Percentiles rank a stretch among this genome's conserved stretches.
Evolutionary conservation across 2,888 invertebrate genomes (phyloP).

Genomic region (Matsumyia berberina): DNA sequence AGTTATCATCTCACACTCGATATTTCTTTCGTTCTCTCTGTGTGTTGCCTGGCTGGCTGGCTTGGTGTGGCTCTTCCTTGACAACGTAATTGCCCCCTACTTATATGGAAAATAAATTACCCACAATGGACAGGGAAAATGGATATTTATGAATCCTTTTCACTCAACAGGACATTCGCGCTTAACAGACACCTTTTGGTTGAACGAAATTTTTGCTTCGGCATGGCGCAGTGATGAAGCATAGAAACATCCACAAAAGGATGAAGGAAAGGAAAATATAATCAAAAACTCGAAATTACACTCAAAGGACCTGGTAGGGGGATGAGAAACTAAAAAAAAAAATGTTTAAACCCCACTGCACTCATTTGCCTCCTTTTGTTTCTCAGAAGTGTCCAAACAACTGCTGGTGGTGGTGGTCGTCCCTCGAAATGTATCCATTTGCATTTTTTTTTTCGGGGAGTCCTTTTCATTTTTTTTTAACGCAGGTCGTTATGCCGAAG

Average conservation of each 20-base stretch:
- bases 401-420: not conserved
- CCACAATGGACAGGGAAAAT: constrained; percentile 59
- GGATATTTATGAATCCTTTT: constrained; percentile 73
- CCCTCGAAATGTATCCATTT: constrained; percentile 47
- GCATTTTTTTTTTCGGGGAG: constrained; percentile 19
- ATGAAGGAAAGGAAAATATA: constrained; percentile 1
- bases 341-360: constrained; percentile 41
- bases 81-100: constrained; percentile 65
- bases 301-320: constrained; percentile 31
- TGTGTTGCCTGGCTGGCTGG: too few species aligned
- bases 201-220: not conserved
- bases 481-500: constrained; percentile 65
- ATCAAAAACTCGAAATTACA: constrained; percentile 53
- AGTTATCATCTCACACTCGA: constrained; percentile 47
- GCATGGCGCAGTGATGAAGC: constrained; percentile 6
- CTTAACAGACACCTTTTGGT: constrained; percentile 49
- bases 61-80: constrained; percentile 21
- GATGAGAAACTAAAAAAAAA: constrained; percentile 7
- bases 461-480: constrained; percentile 41
- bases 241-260: not conserved
- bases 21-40: not conserved
- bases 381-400: not conserved
- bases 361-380: constrained; percentile 5
- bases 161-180: constrained; percentile 57
- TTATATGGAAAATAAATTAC: constrained; percentile 68